Evolutionary conservation across 2,888 invertebrate species (phyloP).

Genomic region (Pantelozetes paolii): DNA sequence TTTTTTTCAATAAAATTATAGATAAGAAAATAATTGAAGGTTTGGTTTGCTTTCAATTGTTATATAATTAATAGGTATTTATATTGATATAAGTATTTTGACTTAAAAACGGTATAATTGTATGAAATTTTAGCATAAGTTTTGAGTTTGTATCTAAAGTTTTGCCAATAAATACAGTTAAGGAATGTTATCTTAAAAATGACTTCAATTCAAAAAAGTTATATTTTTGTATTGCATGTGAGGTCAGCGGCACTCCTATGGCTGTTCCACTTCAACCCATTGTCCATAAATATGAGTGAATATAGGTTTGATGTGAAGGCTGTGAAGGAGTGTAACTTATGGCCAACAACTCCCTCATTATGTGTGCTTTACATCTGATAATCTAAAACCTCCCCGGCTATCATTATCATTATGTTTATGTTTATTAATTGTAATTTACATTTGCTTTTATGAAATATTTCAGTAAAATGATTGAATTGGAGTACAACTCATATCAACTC

Average conservation of each 20-base stretch:
- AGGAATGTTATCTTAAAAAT: not conserved
- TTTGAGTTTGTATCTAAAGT: no score
- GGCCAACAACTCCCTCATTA: slow-evolving; percentile 21
- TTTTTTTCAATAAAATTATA: no score
- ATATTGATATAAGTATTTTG: no score
- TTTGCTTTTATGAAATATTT: not conserved
- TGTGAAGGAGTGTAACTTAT: slow-evolving; percentile 31
- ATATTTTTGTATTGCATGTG: not conserved
- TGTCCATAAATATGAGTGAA: slow-evolving; percentile 4
- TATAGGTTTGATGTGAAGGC: slow-evolving; percentile 3
- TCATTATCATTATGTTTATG: not conserved
- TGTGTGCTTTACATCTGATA: slow-evolving; percentile 16
- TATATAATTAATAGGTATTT: no score
- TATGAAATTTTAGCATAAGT: no score
- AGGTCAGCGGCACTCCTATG: slow-evolving; percentile 29
- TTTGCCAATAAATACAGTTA: not conserved
- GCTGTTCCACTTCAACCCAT: slow-evolving; percentile 3
- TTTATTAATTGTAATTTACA: slow-evolving; percentile 11
- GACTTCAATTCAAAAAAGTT: not conserved
- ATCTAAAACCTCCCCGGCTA: no score
- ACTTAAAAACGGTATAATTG: no score
- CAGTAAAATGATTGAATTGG: not conserved
- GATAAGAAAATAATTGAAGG: no score
- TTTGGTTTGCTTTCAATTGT: no score
- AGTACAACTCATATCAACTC: not conserved